These are phyloP conservation scores for Hesperia comma DNA, from an alignment of 2,888 invertebrate species.

Conservation along the genomic window DNA sequence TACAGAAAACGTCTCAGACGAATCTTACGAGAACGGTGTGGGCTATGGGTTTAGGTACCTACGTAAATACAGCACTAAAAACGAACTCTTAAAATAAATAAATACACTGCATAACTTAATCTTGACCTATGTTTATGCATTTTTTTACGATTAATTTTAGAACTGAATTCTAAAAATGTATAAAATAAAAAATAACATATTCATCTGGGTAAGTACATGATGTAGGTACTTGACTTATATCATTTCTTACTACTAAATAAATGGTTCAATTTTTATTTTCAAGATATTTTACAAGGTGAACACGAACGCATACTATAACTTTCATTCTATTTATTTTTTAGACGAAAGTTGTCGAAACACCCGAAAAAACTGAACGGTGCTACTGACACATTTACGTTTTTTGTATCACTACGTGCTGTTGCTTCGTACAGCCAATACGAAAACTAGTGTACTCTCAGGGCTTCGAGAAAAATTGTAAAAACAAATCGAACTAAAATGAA, in stretches of 20 bases:
- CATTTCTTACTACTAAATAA: background rate
- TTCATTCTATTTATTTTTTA: constrained; percentile 19
- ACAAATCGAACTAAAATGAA: constrained; percentile 27
- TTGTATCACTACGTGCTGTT: constrained; percentile 53
- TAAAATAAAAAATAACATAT: too few relatives aligned
- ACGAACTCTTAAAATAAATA: too few relatives aligned
- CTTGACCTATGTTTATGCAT: too few relatives aligned
- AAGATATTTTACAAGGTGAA: background rate
- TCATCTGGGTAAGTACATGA: too few relatives aligned
- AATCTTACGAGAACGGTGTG: too few relatives aligned
- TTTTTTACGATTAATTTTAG: too few relatives aligned
- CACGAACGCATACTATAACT: constrained; percentile 1
- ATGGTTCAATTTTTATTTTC: background rate
- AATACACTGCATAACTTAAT: too few relatives aligned
- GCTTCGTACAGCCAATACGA: constrained; percentile 30
- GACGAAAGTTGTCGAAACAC: constrained; percentile 20
- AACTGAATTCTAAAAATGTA: too few relatives aligned
- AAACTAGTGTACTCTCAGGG: constrained; percentile 32
- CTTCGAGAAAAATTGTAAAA: constrained; percentile 16
- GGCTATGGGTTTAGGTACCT: too few relatives aligned
- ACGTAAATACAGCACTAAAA: too few relatives aligned
- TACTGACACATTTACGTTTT: constrained; percentile 43
- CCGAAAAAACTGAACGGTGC: constrained; percentile 29
- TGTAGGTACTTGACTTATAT: too few relatives aligned
- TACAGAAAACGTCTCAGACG: too few relatives aligned